A percentile compares a stretch with the other conserved stretches of the same genome.
These are phyloP conservation scores for Pentamera pediparva DNA, from an alignment of 53 echinoderm and acorn worm genomes.

Conservation along the genomic window DNA sequence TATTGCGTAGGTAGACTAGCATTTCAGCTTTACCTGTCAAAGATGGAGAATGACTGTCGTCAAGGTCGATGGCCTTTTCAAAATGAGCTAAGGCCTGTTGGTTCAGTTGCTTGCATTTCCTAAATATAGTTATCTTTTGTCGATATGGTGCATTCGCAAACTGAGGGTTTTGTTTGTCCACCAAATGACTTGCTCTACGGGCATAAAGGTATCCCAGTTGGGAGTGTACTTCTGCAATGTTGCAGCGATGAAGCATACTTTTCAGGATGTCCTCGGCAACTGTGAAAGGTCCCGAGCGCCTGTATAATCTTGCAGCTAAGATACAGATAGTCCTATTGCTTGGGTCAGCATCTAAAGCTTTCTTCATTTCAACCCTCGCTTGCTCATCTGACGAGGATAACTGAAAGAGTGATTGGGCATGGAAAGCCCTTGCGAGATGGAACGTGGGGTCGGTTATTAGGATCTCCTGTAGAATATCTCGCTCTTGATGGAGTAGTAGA, in stretches of 20 bases:
- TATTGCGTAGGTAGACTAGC: background rate
- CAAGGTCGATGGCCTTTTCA: background rate
- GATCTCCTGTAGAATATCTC: background rate
- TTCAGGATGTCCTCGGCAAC: background rate
- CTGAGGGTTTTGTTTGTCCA: too few relatives aligned
- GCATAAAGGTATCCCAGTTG: conserved; percentile 4
- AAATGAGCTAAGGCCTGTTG: background rate
- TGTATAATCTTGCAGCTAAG: background rate
- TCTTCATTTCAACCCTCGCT: background rate
- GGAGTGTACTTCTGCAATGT: background rate
- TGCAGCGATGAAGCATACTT: background rate
- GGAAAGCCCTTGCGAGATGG: conserved; percentile 12
- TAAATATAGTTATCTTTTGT: too few relatives aligned
- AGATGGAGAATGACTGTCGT: conserved; percentile 8
- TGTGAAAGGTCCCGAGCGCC: background rate
- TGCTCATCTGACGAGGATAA: too few relatives aligned
- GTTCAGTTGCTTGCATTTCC: too few relatives aligned
- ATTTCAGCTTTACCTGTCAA: background rate
- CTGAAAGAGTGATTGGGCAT: conserved; percentile 4
- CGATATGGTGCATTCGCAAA: too few relatives aligned
- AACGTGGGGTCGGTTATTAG: background rate
- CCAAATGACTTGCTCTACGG: too few relatives aligned
- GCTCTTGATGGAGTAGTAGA: background rate
- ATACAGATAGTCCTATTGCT: background rate
- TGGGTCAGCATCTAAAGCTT: background rate